Evolutionary conservation across 2,113 vertebrate species (phyloP).

Genomic region (Ibidorhyncha struthersii): DNA sequence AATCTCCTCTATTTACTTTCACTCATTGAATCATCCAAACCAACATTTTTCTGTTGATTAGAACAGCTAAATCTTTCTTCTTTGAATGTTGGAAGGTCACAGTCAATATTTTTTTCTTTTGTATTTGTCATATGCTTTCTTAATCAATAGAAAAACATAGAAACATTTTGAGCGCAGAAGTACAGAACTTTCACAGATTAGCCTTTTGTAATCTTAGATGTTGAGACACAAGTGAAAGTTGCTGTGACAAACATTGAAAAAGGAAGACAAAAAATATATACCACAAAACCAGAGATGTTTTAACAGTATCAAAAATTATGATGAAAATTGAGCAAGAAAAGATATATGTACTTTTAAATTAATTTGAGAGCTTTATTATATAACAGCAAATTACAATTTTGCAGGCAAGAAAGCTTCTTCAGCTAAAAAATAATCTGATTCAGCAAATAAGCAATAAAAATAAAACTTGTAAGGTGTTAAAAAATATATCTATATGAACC

Average conservation of each 20-base stretch:
- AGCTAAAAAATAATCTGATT: not conserved
- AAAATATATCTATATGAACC: not conserved
- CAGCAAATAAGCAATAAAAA: not conserved
- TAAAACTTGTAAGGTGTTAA: not conserved
- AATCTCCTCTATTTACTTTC: slow-evolving; percentile 1
- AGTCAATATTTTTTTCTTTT: not conserved
- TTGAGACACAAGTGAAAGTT: not conserved
- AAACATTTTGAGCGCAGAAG: not conserved
- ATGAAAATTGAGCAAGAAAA: not conserved
- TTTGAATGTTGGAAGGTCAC: not conserved
- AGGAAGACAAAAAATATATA: not conserved
- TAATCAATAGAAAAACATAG: not conserved
- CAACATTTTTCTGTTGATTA: not conserved
- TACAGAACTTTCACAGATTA: not conserved
- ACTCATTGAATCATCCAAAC: not conserved
- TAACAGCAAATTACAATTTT: not conserved
- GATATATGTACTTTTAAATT: not conserved
- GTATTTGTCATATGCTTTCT: not conserved
- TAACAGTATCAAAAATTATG: not conserved
- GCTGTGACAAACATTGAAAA: not conserved
- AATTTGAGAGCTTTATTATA: not conserved
- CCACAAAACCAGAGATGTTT: not conserved
- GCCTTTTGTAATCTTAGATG: not conserved
- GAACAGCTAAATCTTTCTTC: not conserved
- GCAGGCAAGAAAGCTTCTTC: not conserved